Evolutionary conservation across 2,113 vertebrate species (phyloP), one percentile per base, ranked within the genome.

Genomic region (Coracopsis vasa): DNA sequence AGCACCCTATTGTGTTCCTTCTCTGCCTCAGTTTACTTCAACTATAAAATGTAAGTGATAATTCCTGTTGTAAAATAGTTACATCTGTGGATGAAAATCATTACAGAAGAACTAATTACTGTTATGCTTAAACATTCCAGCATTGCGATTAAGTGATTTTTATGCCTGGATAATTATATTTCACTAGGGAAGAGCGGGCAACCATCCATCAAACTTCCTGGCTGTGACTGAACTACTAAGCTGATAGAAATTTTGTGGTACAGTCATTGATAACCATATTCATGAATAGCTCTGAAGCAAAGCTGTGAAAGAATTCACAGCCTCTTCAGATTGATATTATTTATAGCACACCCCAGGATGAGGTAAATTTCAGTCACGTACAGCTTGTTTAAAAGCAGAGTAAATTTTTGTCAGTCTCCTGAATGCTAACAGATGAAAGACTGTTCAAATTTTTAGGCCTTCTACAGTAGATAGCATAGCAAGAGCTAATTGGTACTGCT

Each of bases 251-350:
- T 86, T 83, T 90, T 93, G 88, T 93, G 93, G 94, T 97, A 91
- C 86, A 97, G 95, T 95, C 97, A 98, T 98, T 98, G 98, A 97
- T 97, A 98, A 95, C 94, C 70, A 77, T 92, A 93, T 95, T 97
- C 98, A 97, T 97, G 97, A 98, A 97, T 92, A 97, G 97, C 96
- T 97, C 93, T 97, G 94, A 95, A 97, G 96, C 94, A 97, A 98
- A 97, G 94, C 93, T 97, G 96, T 97, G 95, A 97, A 98, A 98
- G 97, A 97, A 97, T 97, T 97, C 95, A 88, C 91, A 95, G 96
- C 96, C 97, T 96, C 96, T 97, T 97, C 96, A 97, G 95, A 97
- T 44, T 94, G 95, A 97, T 92, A 81, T 97, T 93, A 96, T 93
- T 97, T 97, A 97, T 96, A 98, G 97, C 80, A 58, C 7, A 29